Percentiles rank a stretch among this genome's conserved stretches.
Conservation (phyloP, 2,797 vertebrate species). For the Percopsis omiscomaycus region DNA sequence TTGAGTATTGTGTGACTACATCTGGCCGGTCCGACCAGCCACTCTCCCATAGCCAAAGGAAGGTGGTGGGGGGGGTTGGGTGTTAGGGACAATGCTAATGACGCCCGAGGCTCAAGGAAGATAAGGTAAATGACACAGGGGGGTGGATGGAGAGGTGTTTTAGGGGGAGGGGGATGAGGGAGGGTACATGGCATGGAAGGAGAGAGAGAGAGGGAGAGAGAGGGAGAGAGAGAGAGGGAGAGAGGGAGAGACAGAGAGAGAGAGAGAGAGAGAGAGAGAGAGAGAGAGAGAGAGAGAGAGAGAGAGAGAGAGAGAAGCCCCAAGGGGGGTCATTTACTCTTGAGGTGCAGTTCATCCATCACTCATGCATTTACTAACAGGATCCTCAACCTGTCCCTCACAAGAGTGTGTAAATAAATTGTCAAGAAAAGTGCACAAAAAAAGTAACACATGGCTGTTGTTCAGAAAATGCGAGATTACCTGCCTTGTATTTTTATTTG, state of each 20-base stretch:
- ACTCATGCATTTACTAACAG: conserved; percentile 63
- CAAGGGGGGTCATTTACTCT: conserved; percentile 56
- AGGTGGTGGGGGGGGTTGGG: conserved; percentile 8
- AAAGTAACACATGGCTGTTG: too few relatives aligned
- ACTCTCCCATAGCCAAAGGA: conserved; percentile 15
- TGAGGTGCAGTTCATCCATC: conserved; percentile 56
- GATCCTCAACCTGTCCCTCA: conserved; percentile 41
- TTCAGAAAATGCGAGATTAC: too few relatives aligned
- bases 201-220: not conserved
- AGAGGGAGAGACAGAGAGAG: not conserved
- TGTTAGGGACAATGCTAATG: conserved; percentile 58
- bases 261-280: not conserved
- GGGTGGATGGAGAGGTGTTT: conserved; percentile 6
- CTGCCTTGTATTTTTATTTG: too few relatives aligned
- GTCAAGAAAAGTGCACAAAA: not conserved
- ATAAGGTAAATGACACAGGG: conserved; percentile 31
- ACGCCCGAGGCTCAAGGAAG: conserved; percentile 45
- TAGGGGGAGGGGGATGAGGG: not conserved
- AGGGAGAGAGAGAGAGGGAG: not conserved
- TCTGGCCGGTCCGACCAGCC: too few relatives aligned
- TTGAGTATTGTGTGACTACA: too few relatives aligned
- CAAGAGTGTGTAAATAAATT: conserved; percentile 32
- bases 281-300: not conserved
- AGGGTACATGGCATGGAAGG: not conserved
- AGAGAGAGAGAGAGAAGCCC: conserved; percentile 20